These are phyloP conservation scores for Eupithecia abbreviata DNA, from an alignment of 2,888 invertebrate genomes.

Conservation along the genomic window DNA sequence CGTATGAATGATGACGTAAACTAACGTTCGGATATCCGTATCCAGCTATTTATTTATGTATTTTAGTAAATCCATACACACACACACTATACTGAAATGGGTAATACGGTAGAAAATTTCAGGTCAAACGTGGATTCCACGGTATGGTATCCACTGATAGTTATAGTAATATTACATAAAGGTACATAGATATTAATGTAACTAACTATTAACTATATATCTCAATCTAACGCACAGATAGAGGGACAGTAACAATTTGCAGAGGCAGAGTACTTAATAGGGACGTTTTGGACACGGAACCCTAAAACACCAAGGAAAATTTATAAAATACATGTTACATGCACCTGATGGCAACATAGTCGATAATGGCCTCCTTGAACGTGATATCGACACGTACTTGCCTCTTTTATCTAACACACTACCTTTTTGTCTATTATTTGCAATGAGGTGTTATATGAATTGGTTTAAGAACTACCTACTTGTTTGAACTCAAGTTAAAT, in stretches of 20 bases:
- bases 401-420: conserved; percentile 21
- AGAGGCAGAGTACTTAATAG: neutral
- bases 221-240: neutral
- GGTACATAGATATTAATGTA: too few relatives aligned
- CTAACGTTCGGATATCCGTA: neutral
- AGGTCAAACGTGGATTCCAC: too few relatives aligned
- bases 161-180: too few relatives aligned
- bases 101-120: too few relatives aligned
- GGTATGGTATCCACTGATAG: too few relatives aligned
- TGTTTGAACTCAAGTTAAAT: neutral
- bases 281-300: neutral
- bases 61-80: too few relatives aligned
- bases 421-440: neutral
- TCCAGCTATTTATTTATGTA: too few relatives aligned
- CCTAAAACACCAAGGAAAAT: conserved; percentile 15
- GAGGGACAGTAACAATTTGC: neutral
- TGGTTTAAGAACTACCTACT: neutral
- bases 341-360: conserved; percentile 30
- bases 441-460: too few relatives aligned
- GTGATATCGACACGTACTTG: conserved; percentile 28
- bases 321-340: conserved; percentile 8
- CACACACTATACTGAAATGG: too few relatives aligned
- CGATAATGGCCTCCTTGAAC: conserved; percentile 14
- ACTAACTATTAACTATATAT: too few relatives aligned
- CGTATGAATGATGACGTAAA: too few relatives aligned